Evolutionary conservation across 1,140 invertebrate species (phyloP), one percentile per base, ranked within the genome.

Genomic region (Eueides isabella): DNA sequence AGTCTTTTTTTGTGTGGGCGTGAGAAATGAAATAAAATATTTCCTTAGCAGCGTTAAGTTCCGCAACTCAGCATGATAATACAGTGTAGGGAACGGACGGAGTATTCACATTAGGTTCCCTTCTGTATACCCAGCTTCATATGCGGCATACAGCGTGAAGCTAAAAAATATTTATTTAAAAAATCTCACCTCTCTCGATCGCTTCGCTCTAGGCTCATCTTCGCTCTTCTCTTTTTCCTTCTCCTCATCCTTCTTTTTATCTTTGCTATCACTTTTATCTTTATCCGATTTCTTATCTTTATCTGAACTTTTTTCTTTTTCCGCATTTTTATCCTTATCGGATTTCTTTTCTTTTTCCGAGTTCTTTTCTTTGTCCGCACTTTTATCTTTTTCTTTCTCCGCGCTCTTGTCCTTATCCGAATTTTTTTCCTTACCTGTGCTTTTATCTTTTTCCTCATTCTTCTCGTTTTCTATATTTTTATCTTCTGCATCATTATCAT

Each of bases 171-270:
- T 9, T 19, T 48, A 23, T 48, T 2, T 19, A 19, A 63, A 7
- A 29, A n/a, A 2, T 16, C 74, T 82, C 64, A 89, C 88, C 87
- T 92, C 90, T 89, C 89, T 88, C 80, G 86, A 82, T 79, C 88
- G 77, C 74, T 91, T 92, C 35, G 88, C 89, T 78, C 87, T 81
- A 2, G 90, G 89, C 44, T 92, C 90, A 30, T 85, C 88, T 19
- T 85, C 81, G 5, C 81, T 75, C 29, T 85, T 80, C 1, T 80
- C 77, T 26, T 85, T 77, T 41, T 70, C 73, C 14, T 85, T 80
- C 3, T 83, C 76, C 23, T 85, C 80, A 2, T 80, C 76, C 26
- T 85, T 77, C 38, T 70, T 71, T 65, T 79, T 77, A 11, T 80
- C 78, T 63, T 67, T 74, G 33, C 73, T 77, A n/a, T 64, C 77